A percentile compares a stretch with the other conserved stretches of the same genome.
These are phyloP conservation scores for Cryptotis parvus DNA, from an alignment of 2,113 vertebrate species.

Conservation along the genomic window DNA sequence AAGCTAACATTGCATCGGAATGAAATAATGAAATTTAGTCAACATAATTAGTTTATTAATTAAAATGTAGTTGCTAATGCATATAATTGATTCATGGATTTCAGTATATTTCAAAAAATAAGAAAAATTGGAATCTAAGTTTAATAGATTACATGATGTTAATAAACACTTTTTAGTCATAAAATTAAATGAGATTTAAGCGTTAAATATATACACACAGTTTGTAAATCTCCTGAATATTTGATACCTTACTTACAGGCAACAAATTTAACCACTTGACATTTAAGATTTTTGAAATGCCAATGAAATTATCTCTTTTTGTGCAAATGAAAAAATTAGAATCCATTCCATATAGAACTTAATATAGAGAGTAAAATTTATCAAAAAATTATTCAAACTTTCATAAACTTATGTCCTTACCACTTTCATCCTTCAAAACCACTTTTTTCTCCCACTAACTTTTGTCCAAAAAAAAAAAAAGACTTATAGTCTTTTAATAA, in stretches of 20 bases:
- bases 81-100: neutral
- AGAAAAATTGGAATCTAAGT: neutral
- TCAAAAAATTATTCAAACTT: neutral
- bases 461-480: neutral
- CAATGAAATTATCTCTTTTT: too few relatives aligned
- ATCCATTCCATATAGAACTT: neutral
- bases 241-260: neutral
- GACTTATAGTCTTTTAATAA: neutral
- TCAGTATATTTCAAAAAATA: neutral
- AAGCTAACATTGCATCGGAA: neutral
- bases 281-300: neutral
- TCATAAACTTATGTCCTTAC: neutral
- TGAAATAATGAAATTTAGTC: neutral
- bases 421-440: neutral
- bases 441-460: neutral
- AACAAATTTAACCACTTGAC: neutral
- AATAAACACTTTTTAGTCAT: slow-evolving; percentile 2
- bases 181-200: slow-evolving; percentile 12
- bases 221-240: neutral
- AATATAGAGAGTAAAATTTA: neutral
- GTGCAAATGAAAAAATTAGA: neutral
- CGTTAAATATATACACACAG: neutral
- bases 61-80: neutral
- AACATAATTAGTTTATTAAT: too few relatives aligned
- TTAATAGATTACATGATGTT: neutral